Evolutionary conservation across 1,140 invertebrate genomes (phyloP).

Genomic region (Pseudomyrmex flavicornis): DNA sequence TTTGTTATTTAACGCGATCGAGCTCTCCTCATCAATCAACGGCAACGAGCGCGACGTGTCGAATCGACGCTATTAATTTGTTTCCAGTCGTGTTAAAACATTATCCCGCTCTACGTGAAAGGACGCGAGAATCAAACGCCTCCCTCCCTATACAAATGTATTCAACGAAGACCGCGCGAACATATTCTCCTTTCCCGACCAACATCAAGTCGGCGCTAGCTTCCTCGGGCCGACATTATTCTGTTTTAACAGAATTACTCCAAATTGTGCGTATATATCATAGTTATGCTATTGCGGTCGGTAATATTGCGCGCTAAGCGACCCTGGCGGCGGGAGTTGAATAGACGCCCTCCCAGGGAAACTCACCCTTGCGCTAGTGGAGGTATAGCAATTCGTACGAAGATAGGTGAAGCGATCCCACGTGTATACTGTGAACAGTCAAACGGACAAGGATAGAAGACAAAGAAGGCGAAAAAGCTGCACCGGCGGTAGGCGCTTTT

Average conservation of each 20-base stretch:
- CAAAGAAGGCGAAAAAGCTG: background rate
- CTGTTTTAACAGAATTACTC: conserved; percentile 77
- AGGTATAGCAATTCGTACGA: conserved; percentile 56
- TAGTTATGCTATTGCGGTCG: conserved; percentile 75
- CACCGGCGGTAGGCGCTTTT: conserved; percentile 21
- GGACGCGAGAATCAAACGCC: background rate
- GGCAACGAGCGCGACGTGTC: conserved; percentile 43
- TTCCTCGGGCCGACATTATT: conserved; percentile 61
- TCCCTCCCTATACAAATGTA: conserved; percentile 35
- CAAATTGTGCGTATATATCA: conserved; percentile 78
- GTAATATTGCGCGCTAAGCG: conserved; percentile 74
- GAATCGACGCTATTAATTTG: conserved; percentile 53
- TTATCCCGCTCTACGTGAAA: background rate
- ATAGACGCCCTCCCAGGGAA: background rate
- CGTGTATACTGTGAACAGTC: conserved; percentile 20
- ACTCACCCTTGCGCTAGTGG: background rate
- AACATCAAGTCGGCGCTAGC: conserved; percentile 31
- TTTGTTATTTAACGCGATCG: conserved; percentile 50
- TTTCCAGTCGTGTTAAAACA: conserved; percentile 31
- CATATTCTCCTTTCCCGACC: background rate
- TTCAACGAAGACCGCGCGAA: background rate
- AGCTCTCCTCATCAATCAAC: conserved; percentile 42
- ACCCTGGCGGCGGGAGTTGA: conserved; percentile 29
- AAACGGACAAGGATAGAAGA: conserved; percentile 4
- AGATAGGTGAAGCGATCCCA: conserved; percentile 3